A percentile compares a stretch with the other conserved stretches of the same genome.
These are phyloP conservation scores for Apamea crenata DNA, from an alignment of 2,888 invertebrate species.

Conservation along the genomic window DNA sequence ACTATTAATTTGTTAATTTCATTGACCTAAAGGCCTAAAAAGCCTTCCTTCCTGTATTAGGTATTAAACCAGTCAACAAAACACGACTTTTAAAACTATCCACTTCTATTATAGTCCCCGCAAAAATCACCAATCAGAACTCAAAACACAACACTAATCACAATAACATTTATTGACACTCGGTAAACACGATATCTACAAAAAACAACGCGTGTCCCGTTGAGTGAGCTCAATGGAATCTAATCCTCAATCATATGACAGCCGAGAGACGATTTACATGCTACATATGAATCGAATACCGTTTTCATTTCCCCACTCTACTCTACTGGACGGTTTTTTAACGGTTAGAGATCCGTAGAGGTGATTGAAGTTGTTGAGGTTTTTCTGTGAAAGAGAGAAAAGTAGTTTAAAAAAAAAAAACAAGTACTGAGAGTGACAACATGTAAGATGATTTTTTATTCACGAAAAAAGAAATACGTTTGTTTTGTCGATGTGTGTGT, in stretches of 20 bases:
- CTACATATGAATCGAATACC: slow-evolving; percentile 77
- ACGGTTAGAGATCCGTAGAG: slow-evolving; percentile 71
- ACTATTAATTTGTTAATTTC: neutral
- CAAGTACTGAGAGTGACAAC: neutral
- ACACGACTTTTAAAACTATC: neutral
- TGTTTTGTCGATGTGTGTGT: neutral
- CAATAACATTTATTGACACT: slow-evolving; percentile 35
- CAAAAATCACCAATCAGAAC: neutral
- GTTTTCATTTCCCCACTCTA: slow-evolving; percentile 79
- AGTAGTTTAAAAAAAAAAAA: neutral
- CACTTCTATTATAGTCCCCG: neutral
- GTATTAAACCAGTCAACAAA: neutral
- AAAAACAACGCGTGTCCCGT: slow-evolving; percentile 58
- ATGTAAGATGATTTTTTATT: neutral
- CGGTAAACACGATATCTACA: slow-evolving; percentile 28
- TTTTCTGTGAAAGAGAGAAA: neutral
- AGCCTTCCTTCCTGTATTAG: neutral
- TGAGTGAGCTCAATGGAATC: slow-evolving; percentile 69
- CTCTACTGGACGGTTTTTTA: slow-evolving; percentile 66
- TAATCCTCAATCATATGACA: slow-evolving; percentile 78
- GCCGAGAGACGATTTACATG: slow-evolving; percentile 62
- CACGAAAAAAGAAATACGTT: neutral
- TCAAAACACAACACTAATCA: neutral
- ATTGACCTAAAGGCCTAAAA: neutral
- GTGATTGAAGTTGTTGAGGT: neutral